Evolutionary conservation across 2,888 invertebrate genomes (phyloP).

Genomic region (Morinoia aosen): DNA sequence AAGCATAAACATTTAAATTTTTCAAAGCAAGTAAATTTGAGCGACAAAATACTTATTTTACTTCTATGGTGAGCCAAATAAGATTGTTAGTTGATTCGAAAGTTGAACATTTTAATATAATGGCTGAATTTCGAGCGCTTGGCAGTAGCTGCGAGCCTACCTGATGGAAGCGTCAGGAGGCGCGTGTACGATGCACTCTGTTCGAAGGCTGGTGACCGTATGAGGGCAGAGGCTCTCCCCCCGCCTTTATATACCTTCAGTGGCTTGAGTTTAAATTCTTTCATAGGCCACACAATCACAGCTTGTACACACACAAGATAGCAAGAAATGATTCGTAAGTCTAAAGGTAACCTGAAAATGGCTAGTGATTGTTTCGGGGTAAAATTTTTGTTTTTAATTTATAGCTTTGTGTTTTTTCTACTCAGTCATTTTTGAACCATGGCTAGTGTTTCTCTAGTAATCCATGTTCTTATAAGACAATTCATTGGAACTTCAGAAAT

Average conservation of each 20-base stretch:
- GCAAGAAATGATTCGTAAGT: background rate
- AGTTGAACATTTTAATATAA: background rate
- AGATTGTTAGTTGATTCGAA: background rate
- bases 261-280: background rate
- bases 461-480: no score
- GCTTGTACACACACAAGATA: background rate
- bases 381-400: background rate
- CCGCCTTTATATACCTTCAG: background rate
- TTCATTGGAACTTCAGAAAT: background rate
- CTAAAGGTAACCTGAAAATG: background rate
- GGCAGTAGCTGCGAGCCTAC: background rate
- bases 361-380: background rate
- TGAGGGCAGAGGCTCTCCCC: background rate
- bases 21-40: background rate
- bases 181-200: background rate
- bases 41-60: background rate
- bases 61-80: background rate
- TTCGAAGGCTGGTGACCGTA: background rate
- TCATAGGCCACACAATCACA: background rate
- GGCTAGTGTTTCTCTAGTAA: background rate
- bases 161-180: background rate
- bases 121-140: background rate
- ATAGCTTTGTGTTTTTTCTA: background rate
- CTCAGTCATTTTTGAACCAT: background rate
- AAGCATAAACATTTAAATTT: no score